Evolutionary conservation across 2,888 invertebrate genomes (phyloP), one percentile per base, ranked within the genome.

Genomic region (Cistogaster globosa): DNA sequence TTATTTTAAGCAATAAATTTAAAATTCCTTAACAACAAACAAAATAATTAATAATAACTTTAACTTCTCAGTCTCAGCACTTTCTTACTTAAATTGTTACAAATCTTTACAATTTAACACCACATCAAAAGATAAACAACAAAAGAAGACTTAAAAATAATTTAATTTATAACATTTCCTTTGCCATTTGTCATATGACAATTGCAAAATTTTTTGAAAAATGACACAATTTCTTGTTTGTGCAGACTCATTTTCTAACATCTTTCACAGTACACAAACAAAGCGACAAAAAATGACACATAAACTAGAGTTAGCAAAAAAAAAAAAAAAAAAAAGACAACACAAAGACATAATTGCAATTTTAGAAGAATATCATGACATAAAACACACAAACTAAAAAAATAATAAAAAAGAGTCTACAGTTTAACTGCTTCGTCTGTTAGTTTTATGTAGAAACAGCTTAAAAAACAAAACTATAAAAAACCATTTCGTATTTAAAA

Each of bases 121-220:
- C 38, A 69, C 18, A 32, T 11, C 26, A 60, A 75, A 68, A 68
- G 38, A 53, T 26, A 71, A 48, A 32, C 5, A 2, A 0, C 55
- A 42, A 22, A 55, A 38, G 32, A 2, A 42, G 1, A 26, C 53
- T 58, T 68, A 51, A 58, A 65, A 71, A 72, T 77, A 36, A n/a
- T 76, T 65, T 76, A 82, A 77, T 76, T 82, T 71, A 77, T 71
- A 77, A 68, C 67, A 81, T 75, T 78, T 63, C 45, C 53, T 58
- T 48, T 78, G 77, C 69, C 74, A 82, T 85, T 85, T 85, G 84
- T 85, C 81, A 85, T 85, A 77, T 69, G 77, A 84, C 81, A 84
- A 84, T 84, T 77, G 81, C 72, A 81, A 77, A 84, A 74, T 69
- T 80, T n/a, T 32, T 68, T 69, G 57, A 36, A 63, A 72, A 69